phyloP scores from a whole-genome alignment of 2,888 invertebrate species.

The Emmelina monodactyla region DNA sequence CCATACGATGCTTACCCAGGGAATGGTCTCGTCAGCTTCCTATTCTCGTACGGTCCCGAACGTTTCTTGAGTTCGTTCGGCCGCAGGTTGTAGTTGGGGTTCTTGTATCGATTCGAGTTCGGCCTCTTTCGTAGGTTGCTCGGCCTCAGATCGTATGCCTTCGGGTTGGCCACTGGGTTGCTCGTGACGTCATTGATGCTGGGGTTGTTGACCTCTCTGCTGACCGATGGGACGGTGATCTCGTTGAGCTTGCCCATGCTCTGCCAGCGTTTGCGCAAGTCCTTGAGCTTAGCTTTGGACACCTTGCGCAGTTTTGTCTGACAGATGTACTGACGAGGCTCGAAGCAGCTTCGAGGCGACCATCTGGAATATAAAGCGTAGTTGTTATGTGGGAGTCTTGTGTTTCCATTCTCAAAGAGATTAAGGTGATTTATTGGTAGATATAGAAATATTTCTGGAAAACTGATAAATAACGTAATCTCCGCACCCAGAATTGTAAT shows the following conservation, averaged over 20 bases:
- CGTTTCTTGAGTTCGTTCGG: constrained; percentile 40
- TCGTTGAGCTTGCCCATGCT: constrained; percentile 62
- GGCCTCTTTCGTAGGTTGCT: constrained; percentile 22
- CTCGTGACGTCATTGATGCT: constrained; percentile 39
- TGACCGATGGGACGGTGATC: constrained; percentile 51
- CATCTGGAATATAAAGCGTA: constrained; percentile 62
- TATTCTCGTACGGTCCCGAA: constrained; percentile 26
- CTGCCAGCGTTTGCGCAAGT: constrained; percentile 51
- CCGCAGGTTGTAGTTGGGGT: constrained; percentile 23
- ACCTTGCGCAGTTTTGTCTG: constrained; percentile 68
- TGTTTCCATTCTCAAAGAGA: no score
- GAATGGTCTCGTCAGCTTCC: constrained; percentile 48
- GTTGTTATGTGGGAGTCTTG: no score
- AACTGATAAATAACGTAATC: no score
- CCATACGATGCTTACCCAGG: constrained; percentile 41
- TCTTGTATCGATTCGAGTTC: constrained; percentile 20
- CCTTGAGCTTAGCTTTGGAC: constrained; percentile 50
- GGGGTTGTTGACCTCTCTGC: constrained; percentile 40
- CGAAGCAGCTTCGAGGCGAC: constrained; percentile 71
- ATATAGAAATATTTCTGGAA: no score
- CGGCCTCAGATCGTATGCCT: constrained; percentile 42
- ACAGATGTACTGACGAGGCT: constrained; percentile 73
- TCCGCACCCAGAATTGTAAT: no score
- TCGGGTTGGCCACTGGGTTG: constrained; percentile 37
- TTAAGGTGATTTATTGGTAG: no score